Conservation (phyloP, 2,113 vertebrate species). For the Elachura formosa region DNA sequence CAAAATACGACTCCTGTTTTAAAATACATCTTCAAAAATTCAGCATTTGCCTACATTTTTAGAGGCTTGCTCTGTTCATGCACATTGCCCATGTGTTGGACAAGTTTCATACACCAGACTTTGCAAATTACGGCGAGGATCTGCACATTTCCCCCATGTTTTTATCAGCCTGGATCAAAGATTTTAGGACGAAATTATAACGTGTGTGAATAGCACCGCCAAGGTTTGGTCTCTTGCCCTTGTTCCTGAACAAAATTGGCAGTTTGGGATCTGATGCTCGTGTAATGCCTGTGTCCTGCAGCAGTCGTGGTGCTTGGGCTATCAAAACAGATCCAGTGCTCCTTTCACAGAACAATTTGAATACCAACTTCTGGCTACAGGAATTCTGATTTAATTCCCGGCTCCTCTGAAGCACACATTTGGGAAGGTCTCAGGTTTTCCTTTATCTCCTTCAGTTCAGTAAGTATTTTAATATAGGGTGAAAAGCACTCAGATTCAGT, state of each 20-base stretch:
- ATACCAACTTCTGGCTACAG: not conserved
- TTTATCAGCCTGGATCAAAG: not conserved
- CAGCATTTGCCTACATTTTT: not conserved
- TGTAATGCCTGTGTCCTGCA: not conserved
- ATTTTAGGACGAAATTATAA: not conserved
- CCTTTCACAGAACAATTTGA: not conserved
- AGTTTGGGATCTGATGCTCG: rapidly evolving
- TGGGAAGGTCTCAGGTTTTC: not conserved
- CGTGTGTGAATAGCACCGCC: rapidly evolving
- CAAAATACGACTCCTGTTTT: not conserved
- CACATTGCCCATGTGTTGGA: rapidly evolving
- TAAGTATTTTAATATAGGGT: not conserved
- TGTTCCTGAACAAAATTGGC: not conserved
- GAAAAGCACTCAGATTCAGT: not conserved
- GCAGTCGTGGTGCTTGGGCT: not conserved
- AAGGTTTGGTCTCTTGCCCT: not conserved
- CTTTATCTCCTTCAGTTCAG: not conserved
- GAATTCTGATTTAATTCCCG: not conserved
- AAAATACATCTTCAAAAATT: not conserved
- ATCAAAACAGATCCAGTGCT: not conserved
- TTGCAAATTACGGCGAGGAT: rapidly evolving
- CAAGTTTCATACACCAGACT: not conserved
- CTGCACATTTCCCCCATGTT: not conserved
- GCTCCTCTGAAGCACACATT: not conserved
- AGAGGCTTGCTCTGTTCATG: not conserved